Conservation (phyloP, 2,113 vertebrate species). For the Oplegnathus fasciatus region DNA sequence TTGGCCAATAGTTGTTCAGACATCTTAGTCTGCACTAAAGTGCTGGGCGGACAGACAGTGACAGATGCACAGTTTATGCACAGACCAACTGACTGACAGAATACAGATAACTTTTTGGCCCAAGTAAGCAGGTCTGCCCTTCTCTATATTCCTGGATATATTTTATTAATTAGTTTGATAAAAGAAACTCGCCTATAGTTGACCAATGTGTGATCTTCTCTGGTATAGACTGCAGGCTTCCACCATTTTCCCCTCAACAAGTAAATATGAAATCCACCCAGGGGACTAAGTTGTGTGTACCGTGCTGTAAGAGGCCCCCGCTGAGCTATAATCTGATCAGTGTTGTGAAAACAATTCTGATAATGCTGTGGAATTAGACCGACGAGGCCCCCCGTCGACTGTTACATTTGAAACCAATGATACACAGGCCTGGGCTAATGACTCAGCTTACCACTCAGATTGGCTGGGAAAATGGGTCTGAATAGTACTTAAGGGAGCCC, state of each 20-base stretch:
- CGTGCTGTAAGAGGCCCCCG: constrained; percentile 76
- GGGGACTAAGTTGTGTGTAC: constrained; percentile 73
- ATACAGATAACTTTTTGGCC: too few relatives aligned
- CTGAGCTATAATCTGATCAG: constrained; percentile 87
- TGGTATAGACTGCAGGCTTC: background rate
- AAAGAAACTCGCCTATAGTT: background rate
- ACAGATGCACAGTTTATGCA: too few relatives aligned
- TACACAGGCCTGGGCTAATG: constrained; percentile 81
- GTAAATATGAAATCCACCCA: constrained; percentile 62
- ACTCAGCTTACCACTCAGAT: constrained; percentile 78
- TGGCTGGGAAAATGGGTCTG: constrained; percentile 82
- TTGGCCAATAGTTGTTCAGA: background rate
- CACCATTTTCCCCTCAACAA: constrained; percentile 29
- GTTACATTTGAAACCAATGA: constrained; percentile 82
- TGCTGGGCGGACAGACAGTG: background rate
- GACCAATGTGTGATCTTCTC: constrained; percentile 1
- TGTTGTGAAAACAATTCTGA: constrained; percentile 87
- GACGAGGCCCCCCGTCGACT: constrained; percentile 79
- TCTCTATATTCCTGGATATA: background rate
- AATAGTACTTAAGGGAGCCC: constrained; percentile 82
- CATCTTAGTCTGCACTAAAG: background rate
- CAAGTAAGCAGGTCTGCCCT: background rate
- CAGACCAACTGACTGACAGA: background rate
- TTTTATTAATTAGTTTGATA: background rate
- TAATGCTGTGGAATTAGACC: constrained; percentile 84